Evolutionary conservation across 2,888 invertebrate species (phyloP).

Genomic region (Trachelus troglodyta): DNA sequence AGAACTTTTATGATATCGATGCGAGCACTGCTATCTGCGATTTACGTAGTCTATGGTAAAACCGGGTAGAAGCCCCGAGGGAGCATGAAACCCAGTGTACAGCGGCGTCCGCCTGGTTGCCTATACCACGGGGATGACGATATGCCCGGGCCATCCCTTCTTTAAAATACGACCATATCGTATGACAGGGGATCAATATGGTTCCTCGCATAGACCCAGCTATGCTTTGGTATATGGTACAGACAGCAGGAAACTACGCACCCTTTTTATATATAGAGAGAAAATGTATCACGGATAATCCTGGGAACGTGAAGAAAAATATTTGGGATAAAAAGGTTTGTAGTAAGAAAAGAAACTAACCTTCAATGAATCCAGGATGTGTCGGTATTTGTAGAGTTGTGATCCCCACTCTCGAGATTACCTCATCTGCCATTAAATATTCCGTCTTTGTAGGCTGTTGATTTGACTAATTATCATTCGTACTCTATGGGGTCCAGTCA

Average conservation of each 20-base stretch:
- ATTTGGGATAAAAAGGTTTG: not conserved
- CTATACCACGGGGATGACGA: conserved; percentile 43
- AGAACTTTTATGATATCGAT: not conserved
- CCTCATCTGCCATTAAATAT: not conserved
- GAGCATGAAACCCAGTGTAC: conserved; percentile 18
- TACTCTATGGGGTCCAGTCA: not conserved
- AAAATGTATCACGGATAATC: not conserved
- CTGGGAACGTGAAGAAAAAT: not conserved
- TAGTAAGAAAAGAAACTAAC: not conserved
- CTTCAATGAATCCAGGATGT: not conserved
- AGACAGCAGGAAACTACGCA: not conserved
- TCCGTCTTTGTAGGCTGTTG: not conserved
- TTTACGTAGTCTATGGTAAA: not conserved
- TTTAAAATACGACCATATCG: conserved; percentile 31
- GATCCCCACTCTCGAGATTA: not conserved
- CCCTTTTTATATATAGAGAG: not conserved
- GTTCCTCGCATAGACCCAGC: not conserved
- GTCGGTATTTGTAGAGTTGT: not conserved
- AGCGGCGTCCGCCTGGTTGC: conserved; percentile 57
- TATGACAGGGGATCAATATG: conserved; percentile 37
- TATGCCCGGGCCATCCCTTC: conserved; percentile 24
- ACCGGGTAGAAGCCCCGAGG: conserved; percentile 16
- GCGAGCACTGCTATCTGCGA: not conserved
- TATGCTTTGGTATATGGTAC: not conserved
- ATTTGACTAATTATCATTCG: not conserved